Evolutionary conservation across 2,113 vertebrate genomes (phyloP), one percentile per base, ranked within the genome.

Genomic region (Vombatus ursinus): DNA sequence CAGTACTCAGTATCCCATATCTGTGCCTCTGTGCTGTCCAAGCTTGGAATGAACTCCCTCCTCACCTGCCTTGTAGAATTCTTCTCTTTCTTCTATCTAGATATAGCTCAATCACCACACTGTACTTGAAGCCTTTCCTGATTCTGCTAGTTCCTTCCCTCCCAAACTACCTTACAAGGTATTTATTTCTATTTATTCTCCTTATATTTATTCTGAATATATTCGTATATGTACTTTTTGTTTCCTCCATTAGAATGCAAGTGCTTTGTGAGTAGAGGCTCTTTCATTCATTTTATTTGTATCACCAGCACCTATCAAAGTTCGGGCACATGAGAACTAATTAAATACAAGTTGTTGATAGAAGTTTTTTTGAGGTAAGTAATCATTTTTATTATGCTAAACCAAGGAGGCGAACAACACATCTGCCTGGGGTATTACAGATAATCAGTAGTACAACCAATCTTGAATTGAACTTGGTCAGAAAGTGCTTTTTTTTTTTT

Each of bases 361-460:
- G 19, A 84, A 84, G 68, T 84, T 44, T 91, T 91, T 89, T 25
- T 95, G 37, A 48, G 24, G 8, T 52, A 91, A 95, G 92, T 95
- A 22, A 91, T 3, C 91, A 24, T 52, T 25, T 96, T 93, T 26
- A 8, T 77, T 90, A 94, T 77, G 0, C 95, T 95, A 95, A 12
- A n/a, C 52, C 26, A 61, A 50, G 52, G 89, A 93, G 53, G 44
- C 26, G 94, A 90, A 93, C 90, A 91, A 89, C 25, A 1, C 10
- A 3, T 96, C 19, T 94, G 47, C n/a, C 26, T 37, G 54, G 77
- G 91, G 19, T 23, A 6, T 23, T 44, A 84, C 6, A 44, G 68
- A 84, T 84, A 44, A 84, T 84, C 68, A 44, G 48, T n/a, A 7
- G 51, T 8, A 44, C 52, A 44, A 84, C 2, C n/a, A 84, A 84